Evolutionary conservation across 2,113 vertebrate genomes (phyloP), one percentile per base, ranked within the genome.

Genomic region (Grus americana): DNA sequence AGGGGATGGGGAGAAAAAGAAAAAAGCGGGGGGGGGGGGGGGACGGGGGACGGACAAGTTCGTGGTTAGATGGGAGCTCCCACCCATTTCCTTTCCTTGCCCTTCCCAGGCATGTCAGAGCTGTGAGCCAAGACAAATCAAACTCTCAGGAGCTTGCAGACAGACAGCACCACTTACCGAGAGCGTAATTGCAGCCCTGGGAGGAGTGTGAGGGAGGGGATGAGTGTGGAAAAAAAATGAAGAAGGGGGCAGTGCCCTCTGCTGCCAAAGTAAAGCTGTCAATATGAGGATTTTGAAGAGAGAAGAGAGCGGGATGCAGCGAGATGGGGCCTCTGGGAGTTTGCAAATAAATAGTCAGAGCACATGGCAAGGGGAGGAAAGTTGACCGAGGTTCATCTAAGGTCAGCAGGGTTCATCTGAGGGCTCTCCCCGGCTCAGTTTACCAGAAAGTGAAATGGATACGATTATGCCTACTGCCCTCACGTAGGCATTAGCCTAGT

Each of bases 11-110:
- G 86, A 74, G 55, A 89, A 66, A 34, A 38, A 73, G 42, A 86
- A 93, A 87, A 84, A 19, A 29, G 55, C 18, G 30, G 55, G 52
- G 61, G 52, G 61, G 75, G 70, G 57, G 90, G 54, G 36, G 36
- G 36, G 36, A 40, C 40, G 38, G 38, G 38, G 38, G 38, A 24
- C 47, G 72, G 79, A 86, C 40, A 16, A 91, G 84, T 72, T 97
- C 96, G 97, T 97, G 98, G 98, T 98, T 98, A 80, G 89, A 59
- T 79, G 97, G 93, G 92, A 94, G 95, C 82, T 97, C 96, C 98
- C 98, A 99, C 98, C 98, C 99, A 99, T 98, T 99, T 99, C 98
- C 98, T 99, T 98, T 98, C 98, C 98, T 98, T 98, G 98, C 98
- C 98, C 98, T 99, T 99, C 98, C 98, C 98, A 99, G 98, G 98